Evolutionary conservation across 1,140 invertebrate genomes (phyloP).

Genomic region (Atta texana): DNA sequence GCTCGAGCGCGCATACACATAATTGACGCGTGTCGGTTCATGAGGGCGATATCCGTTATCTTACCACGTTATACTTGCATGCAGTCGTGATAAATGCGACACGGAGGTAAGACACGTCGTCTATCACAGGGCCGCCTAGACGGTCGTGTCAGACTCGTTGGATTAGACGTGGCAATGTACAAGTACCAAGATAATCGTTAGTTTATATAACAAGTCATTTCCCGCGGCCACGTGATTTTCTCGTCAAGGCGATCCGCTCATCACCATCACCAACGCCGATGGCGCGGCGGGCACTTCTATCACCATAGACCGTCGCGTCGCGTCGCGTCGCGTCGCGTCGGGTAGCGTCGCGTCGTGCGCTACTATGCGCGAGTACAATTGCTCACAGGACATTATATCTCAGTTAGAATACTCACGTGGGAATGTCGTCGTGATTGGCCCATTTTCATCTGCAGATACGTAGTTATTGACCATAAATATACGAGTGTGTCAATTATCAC

Average conservation of each 20-base stretch:
- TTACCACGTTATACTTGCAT: conserved; percentile 41
- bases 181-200: conserved; percentile 81
- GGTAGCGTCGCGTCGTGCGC: not conserved
- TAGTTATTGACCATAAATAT: conserved; percentile 31
- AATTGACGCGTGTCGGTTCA: conserved; percentile 13
- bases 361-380: conserved; percentile 53
- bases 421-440: conserved; percentile 37
- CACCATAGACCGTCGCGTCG: conserved; percentile 68
- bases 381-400: not conserved
- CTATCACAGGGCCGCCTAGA: conserved; percentile 24
- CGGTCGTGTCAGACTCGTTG: conserved; percentile 55
- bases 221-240: conserved; percentile 85
- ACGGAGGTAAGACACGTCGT: not conserved
- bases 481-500: conserved; percentile 16
- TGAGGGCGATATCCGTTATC: conserved; percentile 71
- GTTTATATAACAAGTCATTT: conserved; percentile 86
- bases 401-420: conserved; percentile 1
- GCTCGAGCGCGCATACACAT: not conserved
- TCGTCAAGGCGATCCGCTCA: conserved; percentile 85
- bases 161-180: conserved; percentile 71
- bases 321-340: too few species aligned
- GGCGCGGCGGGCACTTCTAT: conserved; percentile 50
- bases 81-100: conserved; percentile 51
- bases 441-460: conserved; percentile 36
- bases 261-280: conserved; percentile 64